These are phyloP conservation scores for Gastrophysa polygoni DNA, from an alignment of 2,888 invertebrate genomes.

Conservation along the genomic window DNA sequence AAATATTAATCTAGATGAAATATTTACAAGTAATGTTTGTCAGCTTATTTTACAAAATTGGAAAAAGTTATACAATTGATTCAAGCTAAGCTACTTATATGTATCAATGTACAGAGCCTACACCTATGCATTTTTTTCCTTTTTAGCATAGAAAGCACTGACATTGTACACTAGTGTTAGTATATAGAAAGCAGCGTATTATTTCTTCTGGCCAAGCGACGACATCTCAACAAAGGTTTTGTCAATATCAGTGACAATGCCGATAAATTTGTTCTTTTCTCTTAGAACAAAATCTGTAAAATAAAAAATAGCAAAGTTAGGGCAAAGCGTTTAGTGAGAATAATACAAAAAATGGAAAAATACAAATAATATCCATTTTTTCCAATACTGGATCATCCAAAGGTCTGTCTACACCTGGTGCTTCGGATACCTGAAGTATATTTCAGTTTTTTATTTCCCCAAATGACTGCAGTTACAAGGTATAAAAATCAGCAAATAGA, in stretches of 20 bases:
- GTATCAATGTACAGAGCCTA: background rate
- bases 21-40: background rate
- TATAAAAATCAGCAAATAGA: too few relatives aligned
- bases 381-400: too few relatives aligned
- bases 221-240: slow-evolving; percentile 59
- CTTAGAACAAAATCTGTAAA: slow-evolving; percentile 56
- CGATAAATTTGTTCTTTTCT: slow-evolving; percentile 58
- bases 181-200: slow-evolving; percentile 31
- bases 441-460: too few relatives aligned
- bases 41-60: background rate
- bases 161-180: slow-evolving; percentile 14
- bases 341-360: slow-evolving; percentile 7
- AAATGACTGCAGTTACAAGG: too few relatives aligned
- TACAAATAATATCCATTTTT: too few relatives aligned
- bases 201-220: slow-evolving; percentile 55
- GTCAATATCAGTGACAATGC: slow-evolving; percentile 57
- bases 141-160: background rate
- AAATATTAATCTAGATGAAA: background rate
- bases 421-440: too few relatives aligned
- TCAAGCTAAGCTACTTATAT: background rate
- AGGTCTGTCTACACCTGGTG: too few relatives aligned
- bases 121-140: too few relatives aligned
- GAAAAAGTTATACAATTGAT: background rate
- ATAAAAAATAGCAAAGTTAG: slow-evolving; percentile 26
- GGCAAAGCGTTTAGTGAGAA: slow-evolving; percentile 24